Percentiles rank a stretch among this genome's conserved stretches.
Conservation (phyloP, 2,113 vertebrate genomes). For the Sphaerodactylus townsendi region DNA sequence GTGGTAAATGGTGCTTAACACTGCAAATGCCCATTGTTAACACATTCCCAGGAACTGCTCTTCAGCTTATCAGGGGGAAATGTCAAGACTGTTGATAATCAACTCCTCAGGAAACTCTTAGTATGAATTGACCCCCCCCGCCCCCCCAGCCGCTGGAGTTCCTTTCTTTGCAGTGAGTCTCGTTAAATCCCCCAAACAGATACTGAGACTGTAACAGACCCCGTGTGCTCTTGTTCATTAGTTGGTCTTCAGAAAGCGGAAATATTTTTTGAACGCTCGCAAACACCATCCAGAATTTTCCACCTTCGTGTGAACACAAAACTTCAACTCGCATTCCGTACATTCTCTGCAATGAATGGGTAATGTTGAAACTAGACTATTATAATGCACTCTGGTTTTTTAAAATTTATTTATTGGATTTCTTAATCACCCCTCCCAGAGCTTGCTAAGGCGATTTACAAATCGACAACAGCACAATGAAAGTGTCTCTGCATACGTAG, state of each 20-base stretch:
- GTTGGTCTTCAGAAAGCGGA: neutral
- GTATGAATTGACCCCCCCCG: constrained; percentile 39
- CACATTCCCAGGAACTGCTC: constrained; percentile 70
- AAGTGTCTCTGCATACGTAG: too few species aligned
- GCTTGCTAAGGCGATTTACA: too few species aligned
- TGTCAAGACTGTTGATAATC: constrained; percentile 64
- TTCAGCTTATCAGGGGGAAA: constrained; percentile 63
- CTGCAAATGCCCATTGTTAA: constrained; percentile 68
- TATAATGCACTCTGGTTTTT: too few species aligned
- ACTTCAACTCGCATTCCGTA: too few species aligned
- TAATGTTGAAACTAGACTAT: too few species aligned
- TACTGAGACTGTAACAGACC: constrained; percentile 9
- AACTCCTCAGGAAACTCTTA: constrained; percentile 45
- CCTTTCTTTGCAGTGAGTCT: constrained; percentile 42
- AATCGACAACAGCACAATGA: too few species aligned
- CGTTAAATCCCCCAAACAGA: constrained; percentile 60
- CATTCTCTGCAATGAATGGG: neutral
- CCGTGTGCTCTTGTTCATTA: neutral
- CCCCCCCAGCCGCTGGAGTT: neutral
- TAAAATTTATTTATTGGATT: too few species aligned
- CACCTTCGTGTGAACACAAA: neutral
- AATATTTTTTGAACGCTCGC: neutral
- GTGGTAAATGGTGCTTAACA: constrained; percentile 70
- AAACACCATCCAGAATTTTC: neutral
- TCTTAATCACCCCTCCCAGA: too few species aligned